Percentiles rank a stretch among this genome's conserved stretches.
Conservation (phyloP, 1,140 invertebrate genomes). For the Orius insidiosus region DNA sequence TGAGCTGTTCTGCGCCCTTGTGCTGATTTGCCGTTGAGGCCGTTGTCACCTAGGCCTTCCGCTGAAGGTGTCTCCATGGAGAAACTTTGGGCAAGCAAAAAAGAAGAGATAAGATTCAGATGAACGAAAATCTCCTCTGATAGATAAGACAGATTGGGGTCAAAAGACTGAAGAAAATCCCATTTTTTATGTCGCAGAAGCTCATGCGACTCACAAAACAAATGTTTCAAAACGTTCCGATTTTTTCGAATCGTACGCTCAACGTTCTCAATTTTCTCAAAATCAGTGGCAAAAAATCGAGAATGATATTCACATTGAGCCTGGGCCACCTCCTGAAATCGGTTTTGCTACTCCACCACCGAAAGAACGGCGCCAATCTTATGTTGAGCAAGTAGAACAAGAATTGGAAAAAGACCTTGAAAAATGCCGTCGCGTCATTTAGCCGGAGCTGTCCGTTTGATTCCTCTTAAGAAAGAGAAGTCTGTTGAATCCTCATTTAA, state of each 20-base stretch:
- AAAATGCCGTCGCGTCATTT: conserved; percentile 32
- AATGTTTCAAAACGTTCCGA: conserved; percentile 8
- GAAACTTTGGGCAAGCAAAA: conserved; percentile 33
- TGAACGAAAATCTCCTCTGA: neutral
- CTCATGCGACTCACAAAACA: conserved; percentile 17
- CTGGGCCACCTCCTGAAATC: conserved; percentile 45
- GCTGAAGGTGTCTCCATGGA: conserved; percentile 41
- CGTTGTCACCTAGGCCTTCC: conserved; percentile 31
- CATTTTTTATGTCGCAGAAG: conserved; percentile 20
- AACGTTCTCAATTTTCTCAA: conserved; percentile 7
- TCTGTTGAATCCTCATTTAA: conserved; percentile 13
- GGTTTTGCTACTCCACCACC: conserved; percentile 33
- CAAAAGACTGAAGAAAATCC: conserved; percentile 29
- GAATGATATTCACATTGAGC: conserved; percentile 27
- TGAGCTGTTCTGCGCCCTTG: conserved; percentile 9
- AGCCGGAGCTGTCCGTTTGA: conserved; percentile 31
- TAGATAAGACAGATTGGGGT: conserved; percentile 26
- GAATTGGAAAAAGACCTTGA: conserved; percentile 34
- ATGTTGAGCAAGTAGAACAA: conserved; percentile 38
- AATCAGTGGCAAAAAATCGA: conserved; percentile 17
- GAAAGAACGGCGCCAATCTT: conserved; percentile 29
- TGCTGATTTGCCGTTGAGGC: conserved; percentile 13
- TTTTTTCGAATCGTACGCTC: conserved; percentile 4
- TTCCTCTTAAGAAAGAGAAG: conserved; percentile 25
- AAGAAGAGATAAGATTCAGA: conserved; percentile 4